Percentiles rank a stretch among this genome's conserved stretches.
These are phyloP conservation scores for Hirtodrosophila duncani DNA, from an alignment of 2,888 invertebrate genomes.

Conservation along the genomic window DNA sequence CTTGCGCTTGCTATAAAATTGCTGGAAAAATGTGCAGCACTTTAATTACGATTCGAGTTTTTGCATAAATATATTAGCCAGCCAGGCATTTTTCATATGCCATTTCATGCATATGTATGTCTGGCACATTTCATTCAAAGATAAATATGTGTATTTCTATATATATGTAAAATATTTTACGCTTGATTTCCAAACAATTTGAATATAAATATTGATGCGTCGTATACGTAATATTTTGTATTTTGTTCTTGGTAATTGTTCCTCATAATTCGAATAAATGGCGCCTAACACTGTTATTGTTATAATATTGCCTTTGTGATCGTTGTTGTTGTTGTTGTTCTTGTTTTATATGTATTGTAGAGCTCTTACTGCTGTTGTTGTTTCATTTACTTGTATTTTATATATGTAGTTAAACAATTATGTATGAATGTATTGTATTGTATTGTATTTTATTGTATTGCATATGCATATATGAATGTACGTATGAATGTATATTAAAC, in stretches of 20 bases:
- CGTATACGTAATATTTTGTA: constrained; percentile 22
- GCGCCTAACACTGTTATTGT: constrained; percentile 36
- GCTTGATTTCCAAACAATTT: constrained; percentile 1
- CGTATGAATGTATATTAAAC: constrained; percentile 51
- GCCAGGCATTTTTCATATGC: constrained; percentile 13
- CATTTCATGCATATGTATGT: constrained; percentile 12
- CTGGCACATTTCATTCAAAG: constrained; percentile 1
- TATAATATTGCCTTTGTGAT: constrained; percentile 16
- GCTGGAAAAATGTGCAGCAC: neutral
- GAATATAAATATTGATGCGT: constrained; percentile 4
- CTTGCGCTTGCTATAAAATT: neutral
- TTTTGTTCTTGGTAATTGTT: constrained; percentile 13
- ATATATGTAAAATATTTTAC: constrained; percentile 4
- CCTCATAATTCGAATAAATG: too few relatives aligned
- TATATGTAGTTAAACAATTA: constrained; percentile 31
- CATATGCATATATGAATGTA: constrained; percentile 17
- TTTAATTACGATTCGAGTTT: constrained; percentile 25
- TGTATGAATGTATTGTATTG: constrained; percentile 23
- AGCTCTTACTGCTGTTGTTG: too few relatives aligned
- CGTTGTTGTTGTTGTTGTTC: constrained; percentile 6
- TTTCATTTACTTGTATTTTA: constrained; percentile 30
- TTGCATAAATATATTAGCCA: constrained; percentile 29
- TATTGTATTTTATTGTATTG: constrained; percentile 12
- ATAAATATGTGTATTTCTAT: constrained; percentile 1
- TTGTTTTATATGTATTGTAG: too few relatives aligned